Base-by-base conservation (phyloP, 64 coral and sea anemone species). In the Montipora cactus region DNA sequence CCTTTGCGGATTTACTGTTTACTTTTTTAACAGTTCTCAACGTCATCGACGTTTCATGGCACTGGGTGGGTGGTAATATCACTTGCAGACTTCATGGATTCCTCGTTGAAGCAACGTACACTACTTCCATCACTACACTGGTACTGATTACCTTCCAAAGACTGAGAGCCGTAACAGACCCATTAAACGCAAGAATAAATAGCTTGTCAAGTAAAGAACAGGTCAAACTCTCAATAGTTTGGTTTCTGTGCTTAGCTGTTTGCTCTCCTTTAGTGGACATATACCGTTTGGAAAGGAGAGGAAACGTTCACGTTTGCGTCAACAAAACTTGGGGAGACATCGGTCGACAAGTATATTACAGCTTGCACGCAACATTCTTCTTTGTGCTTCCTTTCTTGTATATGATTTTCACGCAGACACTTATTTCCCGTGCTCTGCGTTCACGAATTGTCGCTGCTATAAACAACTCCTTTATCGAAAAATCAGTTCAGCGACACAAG, bases 51-150 rank as follows among this genome's bases (percentile, higher is more conserved):
- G 77, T 87, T 76, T 4, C 78, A 4, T 64, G 76, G 46, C 81
- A 49, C 7, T 92, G 91, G 91, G 57, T 87, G 5, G 91, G 91
- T 20, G 91, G 91, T 5, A 14, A 92, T 23, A 11, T 8, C 19
- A 86, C 91, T 6, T 92, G 91, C 19, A 86, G 85, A 49, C 81
- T 87, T 78, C 91, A 92, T 16, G 91, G 91, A 18, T 92, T 92
- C 8, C 91, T 92, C 19, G 72, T 92, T 19, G 91, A 92, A 5
- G 47, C 91, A 10, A 78, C 80, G 8, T 92, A 92, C 46, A 86
- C 81, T 7, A 23, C 81, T 78, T 92, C 91, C 4, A 92, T 92
- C 14, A 75, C 76, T 8, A 92, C 91, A 12, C 81, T 92, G 15
- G 91, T 87, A 3, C 13, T 92, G 4, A 92, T 92, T 48, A 85